Percentiles rank a stretch among this genome's conserved stretches.
Evolutionary conservation across 2,797 vertebrate species (phyloP).

Genomic region (Danio kyathit): DNA sequence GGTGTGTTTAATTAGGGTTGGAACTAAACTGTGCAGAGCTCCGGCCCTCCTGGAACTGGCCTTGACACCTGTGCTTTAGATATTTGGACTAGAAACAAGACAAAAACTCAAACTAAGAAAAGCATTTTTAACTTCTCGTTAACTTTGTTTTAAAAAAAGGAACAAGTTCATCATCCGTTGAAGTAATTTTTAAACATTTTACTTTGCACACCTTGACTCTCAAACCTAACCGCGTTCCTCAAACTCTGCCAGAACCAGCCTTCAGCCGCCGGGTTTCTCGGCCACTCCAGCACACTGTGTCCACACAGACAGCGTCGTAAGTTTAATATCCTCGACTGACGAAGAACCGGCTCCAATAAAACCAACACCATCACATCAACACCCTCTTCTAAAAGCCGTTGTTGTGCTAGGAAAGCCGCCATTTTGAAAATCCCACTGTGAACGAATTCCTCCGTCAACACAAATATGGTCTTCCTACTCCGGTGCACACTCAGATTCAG

Average conservation of each 20-base stretch:
- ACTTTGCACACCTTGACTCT: conserved; percentile 64
- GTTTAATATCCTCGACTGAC: conserved; percentile 72
- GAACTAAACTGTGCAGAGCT: no score
- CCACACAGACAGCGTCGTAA: conserved; percentile 72
- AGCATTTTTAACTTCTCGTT: no score
- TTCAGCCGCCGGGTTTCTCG: conserved; percentile 72
- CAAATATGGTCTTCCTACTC: conserved; percentile 71
- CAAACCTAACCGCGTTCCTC: conserved; percentile 67
- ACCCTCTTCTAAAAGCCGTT: conserved; percentile 72
- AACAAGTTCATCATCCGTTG: conserved; percentile 10
- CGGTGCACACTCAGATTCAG: conserved; percentile 67
- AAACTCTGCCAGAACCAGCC: conserved; percentile 73
- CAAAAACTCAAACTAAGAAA: no score
- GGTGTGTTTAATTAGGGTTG: no score
- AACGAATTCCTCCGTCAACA: conserved; percentile 63
- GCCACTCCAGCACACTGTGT: conserved; percentile 78
- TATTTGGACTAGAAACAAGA: no score
- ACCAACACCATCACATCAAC: conserved; percentile 74
- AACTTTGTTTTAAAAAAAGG: no score
- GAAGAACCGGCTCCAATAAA: conserved; percentile 74
- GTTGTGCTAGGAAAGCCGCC: conserved; percentile 68
- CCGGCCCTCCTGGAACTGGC: no score
- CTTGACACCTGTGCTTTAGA: no score
- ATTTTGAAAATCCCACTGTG: conserved; percentile 70
- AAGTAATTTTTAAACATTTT: conserved; percentile 65